Conservation (phyloP, 2,888 invertebrate species). For the Tachina grossa region DNA sequence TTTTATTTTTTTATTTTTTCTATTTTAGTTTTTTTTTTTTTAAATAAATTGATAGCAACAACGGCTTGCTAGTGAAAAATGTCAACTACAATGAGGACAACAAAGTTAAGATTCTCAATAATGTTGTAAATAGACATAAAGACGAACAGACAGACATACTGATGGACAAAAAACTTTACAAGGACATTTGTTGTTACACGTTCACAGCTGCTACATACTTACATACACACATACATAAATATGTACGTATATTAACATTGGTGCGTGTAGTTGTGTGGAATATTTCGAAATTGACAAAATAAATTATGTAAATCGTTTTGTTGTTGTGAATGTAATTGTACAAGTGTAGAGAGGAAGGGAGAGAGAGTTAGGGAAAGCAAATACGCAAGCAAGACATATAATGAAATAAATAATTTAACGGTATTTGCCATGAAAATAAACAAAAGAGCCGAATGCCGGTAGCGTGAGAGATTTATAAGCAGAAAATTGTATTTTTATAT, state of each 20-base stretch:
- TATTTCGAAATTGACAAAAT: slow-evolving; percentile 53
- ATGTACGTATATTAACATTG: neutral
- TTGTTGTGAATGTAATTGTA: neutral
- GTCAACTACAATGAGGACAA: slow-evolving; percentile 24
- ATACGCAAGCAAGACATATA: neutral
- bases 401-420: neutral
- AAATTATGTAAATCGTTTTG: slow-evolving; percentile 58
- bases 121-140: slow-evolving; percentile 19
- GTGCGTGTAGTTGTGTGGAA: neutral
- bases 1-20: neutral
- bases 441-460: neutral
- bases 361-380: neutral
- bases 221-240: no score
- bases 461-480: neutral
- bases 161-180: neutral
- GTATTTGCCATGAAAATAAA: neutral
- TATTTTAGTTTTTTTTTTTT: no score
- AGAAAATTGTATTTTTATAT: neutral
- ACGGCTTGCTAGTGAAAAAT: slow-evolving; percentile 42
- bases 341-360: neutral
- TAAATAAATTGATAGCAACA: slow-evolving; percentile 29
- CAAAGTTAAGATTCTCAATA: slow-evolving; percentile 23
- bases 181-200: slow-evolving; percentile 3
- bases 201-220: neutral
- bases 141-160: neutral